Percentiles rank a stretch among this genome's conserved stretches.
These are phyloP conservation scores for Fringilla coelebs DNA, from an alignment of 2,797 vertebrate genomes.

Conservation along the genomic window DNA sequence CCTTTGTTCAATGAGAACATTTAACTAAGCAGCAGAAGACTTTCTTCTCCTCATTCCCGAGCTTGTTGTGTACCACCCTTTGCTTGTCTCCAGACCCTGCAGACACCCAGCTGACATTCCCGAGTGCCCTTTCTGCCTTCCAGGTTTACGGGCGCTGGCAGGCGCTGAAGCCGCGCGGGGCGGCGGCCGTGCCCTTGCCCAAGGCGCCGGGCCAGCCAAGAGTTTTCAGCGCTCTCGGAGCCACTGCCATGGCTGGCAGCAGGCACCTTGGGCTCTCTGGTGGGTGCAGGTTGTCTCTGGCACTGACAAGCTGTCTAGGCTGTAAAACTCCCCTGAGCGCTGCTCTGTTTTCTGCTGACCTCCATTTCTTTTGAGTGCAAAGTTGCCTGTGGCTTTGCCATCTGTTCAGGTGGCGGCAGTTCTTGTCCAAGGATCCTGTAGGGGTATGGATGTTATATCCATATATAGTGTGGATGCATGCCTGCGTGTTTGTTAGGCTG, in stretches of 20 bases:
- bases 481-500: neutral
- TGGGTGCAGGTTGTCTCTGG: neutral
- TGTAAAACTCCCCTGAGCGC: neutral
- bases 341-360: neutral
- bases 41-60: no score
- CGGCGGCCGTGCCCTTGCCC: neutral
- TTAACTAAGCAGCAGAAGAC: no score
- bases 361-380: neutral
- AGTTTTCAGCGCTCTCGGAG: no score
- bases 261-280: neutral
- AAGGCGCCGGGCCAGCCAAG: neutral
- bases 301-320: neutral
- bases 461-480: neutral
- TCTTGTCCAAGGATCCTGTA: neutral
- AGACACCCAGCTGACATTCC: neutral
- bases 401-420: neutral
- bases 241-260: neutral
- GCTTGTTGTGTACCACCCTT: no score
- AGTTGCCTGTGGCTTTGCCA: neutral
- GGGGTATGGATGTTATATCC: neutral
- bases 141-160: neutral
- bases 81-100: neutral
- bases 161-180: accelerated
- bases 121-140: neutral
- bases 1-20: no score